Evolutionary conservation across 2,888 invertebrate genomes (phyloP).

Genomic region (Xylocampa areola): DNA sequence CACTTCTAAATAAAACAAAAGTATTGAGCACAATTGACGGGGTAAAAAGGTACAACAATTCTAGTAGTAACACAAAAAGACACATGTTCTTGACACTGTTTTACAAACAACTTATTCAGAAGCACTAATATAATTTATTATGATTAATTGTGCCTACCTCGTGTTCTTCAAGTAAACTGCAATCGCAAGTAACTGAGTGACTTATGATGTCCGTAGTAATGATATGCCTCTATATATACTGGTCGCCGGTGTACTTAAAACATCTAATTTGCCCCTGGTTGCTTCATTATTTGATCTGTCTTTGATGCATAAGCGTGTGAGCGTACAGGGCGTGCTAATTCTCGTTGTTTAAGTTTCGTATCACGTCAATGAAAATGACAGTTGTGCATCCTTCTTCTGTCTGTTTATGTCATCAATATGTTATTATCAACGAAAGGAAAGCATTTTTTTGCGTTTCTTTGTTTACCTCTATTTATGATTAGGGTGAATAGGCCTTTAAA

Average conservation of each 20-base stretch:
- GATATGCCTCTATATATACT: constrained; percentile 78
- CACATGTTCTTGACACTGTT: no score
- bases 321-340: constrained; percentile 57
- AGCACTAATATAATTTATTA: neutral
- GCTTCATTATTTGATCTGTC: constrained; percentile 75
- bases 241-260: constrained; percentile 65
- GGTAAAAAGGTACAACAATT: no score
- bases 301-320: constrained; percentile 75
- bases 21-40: no score
- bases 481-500: no score
- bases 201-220: constrained; percentile 73
- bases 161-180: constrained; percentile 56
- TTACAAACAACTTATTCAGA: neutral
- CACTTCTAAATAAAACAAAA: no score
- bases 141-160: constrained; percentile 66
- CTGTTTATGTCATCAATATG: neutral
- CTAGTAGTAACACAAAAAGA: no score
- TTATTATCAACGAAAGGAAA: no score
- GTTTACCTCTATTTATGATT: no score
- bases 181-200: constrained; percentile 68
- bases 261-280: constrained; percentile 81
- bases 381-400: neutral
- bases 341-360: constrained; percentile 7
- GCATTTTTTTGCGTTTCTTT: no score
- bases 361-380: neutral